Evolutionary conservation across 1,140 invertebrate genomes (phyloP), one percentile per base, ranked within the genome.

Genomic region (Notospermus geniculatus): DNA sequence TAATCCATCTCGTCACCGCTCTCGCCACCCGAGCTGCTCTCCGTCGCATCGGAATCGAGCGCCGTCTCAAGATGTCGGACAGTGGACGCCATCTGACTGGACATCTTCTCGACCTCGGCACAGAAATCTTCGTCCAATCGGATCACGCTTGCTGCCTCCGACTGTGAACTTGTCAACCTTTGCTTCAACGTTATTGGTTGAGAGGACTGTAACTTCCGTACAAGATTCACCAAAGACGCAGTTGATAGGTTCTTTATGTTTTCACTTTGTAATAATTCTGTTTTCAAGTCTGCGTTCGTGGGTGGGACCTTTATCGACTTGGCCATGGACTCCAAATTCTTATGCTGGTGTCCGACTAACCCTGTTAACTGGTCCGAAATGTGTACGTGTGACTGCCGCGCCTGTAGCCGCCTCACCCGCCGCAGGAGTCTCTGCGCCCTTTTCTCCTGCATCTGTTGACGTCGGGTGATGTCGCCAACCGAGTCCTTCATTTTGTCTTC

Each of bases 11-110:
- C 93, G 83, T 96, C 93, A 82, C 90, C 91, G 71, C 91, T 95
- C 78, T 96, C 93, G 30, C 91, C 92, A 43, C 92, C 93, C 36
- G 93, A 95, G 73, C 92, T 95, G 56, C 91, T 93, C 19, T 89
- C 91, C 17, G 94, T 97, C 17, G 91, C 92, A 83, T 97, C 93
- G 19, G 92, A 94, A 81, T 96, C 93, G 52, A 93, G 81, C 68
- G 87, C 86, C 53, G 84, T 81, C 71, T 92, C 87, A 50, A 92
- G 84, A 59, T 89, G 81, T 29, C 85, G 83, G 59, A 92, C 74
- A 76, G 91, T 89, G 0, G 85, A 86, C 11, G 86, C 80, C 45
- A 93, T 80, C 22, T 87, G 84, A 36, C 89, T 89, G 9, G 76
- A 70, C 22, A 75, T 72, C 19, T 67, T 65, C 4, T 73, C 70